Percentiles rank a stretch among this genome's conserved stretches.
phyloP scores from a whole-genome alignment of 2,888 invertebrate species.

The Euplexia lucipara region DNA sequence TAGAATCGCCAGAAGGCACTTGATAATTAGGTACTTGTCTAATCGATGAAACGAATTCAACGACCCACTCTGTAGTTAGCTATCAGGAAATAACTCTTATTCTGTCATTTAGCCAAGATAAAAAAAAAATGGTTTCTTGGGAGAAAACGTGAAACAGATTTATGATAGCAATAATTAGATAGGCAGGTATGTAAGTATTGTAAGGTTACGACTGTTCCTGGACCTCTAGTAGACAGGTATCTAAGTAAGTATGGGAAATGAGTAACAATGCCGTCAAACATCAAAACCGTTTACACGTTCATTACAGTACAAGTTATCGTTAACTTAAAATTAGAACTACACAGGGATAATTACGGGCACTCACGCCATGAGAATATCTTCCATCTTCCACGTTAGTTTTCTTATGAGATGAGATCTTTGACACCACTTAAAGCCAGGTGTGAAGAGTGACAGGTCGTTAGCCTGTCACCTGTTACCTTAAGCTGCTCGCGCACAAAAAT shows the following conservation, averaged over 20 bases:
- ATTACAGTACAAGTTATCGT: constrained; percentile 14
- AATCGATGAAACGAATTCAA: too few relatives aligned
- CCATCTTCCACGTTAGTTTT: constrained; percentile 25
- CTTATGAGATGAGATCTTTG: constrained; percentile 47
- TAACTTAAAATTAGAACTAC: constrained; percentile 34
- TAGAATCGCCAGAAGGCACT: too few relatives aligned
- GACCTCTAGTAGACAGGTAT: too few relatives aligned
- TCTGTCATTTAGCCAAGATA: too few relatives aligned
- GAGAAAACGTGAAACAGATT: not conserved
- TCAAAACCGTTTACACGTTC: constrained; percentile 1
- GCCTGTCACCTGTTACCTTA: constrained; percentile 42
- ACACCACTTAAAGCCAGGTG: constrained; percentile 54
- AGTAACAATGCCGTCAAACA: not conserved
- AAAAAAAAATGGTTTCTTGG: not conserved
- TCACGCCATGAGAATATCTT: constrained; percentile 22
- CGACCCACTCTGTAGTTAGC: too few relatives aligned
- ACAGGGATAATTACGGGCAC: constrained; percentile 18
- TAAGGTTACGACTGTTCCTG: not conserved
- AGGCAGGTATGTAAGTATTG: too few relatives aligned
- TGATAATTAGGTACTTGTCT: not conserved
- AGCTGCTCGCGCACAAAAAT: constrained; percentile 34
- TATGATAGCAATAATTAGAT: not conserved
- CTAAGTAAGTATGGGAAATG: too few relatives aligned
- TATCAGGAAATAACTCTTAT: not conserved
- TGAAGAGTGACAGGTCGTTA: constrained; percentile 52